Base-by-base conservation (phyloP, 2,113 vertebrate species). In the Atlantisia rogersi region DNA sequence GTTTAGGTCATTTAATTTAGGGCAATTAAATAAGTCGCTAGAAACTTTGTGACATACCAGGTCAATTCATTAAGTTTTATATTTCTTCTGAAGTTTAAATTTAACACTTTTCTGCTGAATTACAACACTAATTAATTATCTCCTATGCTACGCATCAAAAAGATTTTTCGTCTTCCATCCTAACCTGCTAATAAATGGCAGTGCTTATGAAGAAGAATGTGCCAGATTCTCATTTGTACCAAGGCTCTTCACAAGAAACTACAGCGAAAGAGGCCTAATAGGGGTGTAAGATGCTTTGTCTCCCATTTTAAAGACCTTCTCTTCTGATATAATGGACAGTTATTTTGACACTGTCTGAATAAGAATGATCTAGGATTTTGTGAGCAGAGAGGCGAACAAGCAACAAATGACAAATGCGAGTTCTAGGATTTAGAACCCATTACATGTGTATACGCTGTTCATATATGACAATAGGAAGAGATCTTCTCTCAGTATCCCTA, bases 121-220 rank as follows among this genome's bases (percentile, higher is more conserved):
- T 94, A 94, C 65, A 94, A 92, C 67, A 91, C 88, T 89, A 94
- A 94, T 94, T 96, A 96, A 89, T 96, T 95, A 79, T 85, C 83
- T 84, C 90, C 67, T 50, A 52, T 4, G 32, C 35, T 70, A 55
- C 1, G 29, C 90, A 88, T 97, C 88, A 96, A 93, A 97, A 93
- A 69, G 31, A 91, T 25, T 82, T 20, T 18, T 77, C 56, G 70
- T 65, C 40, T 86, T 25, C 90, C 59, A 21, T 58, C 62, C 91
- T 82, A 79, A 89, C 63, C 74, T 92, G 94, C 69, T 96, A 97
- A 95, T 88, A 93, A 95, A 90, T 81, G 75, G 32, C 65, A 82
- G 44, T 52, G 15, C 62, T 90, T 74, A 50, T 65, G 78, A 80
- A 88, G 69, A 71, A 25, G 48, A 82, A 92, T 62, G 59, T 65